phyloP scores from a whole-genome alignment of 2,888 invertebrate genomes.

The Clostera curtula region DNA sequence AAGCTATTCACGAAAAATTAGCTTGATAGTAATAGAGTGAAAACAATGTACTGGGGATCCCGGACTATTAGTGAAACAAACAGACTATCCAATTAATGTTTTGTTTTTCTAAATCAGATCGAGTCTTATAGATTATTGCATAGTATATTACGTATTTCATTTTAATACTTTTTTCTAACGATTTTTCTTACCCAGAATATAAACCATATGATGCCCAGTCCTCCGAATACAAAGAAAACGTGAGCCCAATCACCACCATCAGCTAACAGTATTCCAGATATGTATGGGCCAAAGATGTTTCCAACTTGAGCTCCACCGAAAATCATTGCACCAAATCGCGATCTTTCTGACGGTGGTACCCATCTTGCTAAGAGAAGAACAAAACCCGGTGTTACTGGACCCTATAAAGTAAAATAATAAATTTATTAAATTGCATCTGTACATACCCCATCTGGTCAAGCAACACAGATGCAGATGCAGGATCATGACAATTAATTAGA shows the following conservation, averaged over 20 bases:
- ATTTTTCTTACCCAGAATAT: conserved; percentile 56
- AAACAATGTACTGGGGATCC: too few relatives aligned
- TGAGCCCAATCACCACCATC: conserved; percentile 70
- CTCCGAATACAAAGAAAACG: conserved; percentile 75
- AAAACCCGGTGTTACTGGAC: conserved; percentile 77
- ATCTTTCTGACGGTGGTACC: conserved; percentile 74
- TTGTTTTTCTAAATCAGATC: too few relatives aligned
- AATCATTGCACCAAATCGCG: conserved; percentile 73
- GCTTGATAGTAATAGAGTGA: too few relatives aligned
- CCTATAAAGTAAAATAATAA: conserved; percentile 40
- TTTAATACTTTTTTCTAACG: neutral
- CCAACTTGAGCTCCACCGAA: conserved; percentile 76
- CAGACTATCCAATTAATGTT: too few relatives aligned
- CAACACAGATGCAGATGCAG: too few relatives aligned
- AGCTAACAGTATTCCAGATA: conserved; percentile 60
- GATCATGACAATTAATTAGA: too few relatives aligned
- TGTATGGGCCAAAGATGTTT: conserved; percentile 65
- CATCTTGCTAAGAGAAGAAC: conserved; percentile 75
- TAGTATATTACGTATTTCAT: too few relatives aligned
- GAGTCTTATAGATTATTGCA: too few relatives aligned
- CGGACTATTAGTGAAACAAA: too few relatives aligned
- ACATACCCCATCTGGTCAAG: too few relatives aligned
- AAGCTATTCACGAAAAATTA: too few relatives aligned
- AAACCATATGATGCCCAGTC: conserved; percentile 69
- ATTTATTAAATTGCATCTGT: neutral